Conservation (phyloP, 2,888 invertebrate species). For the Horisme vitalbata region DNA sequence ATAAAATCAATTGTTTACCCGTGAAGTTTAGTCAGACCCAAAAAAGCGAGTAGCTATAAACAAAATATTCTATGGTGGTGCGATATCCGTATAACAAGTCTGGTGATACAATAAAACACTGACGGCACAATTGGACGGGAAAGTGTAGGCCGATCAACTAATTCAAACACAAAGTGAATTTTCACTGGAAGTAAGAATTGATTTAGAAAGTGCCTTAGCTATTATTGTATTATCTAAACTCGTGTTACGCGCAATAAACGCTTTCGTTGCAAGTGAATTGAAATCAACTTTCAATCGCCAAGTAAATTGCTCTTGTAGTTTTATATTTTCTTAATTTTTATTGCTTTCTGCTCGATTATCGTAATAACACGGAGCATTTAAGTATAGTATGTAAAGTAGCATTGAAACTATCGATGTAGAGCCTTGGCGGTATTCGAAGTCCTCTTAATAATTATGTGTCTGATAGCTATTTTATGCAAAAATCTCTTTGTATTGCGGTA, state of each 20-base stretch:
- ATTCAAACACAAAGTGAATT: constrained; percentile 45
- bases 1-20: no score
- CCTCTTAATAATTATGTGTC: constrained; percentile 48
- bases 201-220: constrained; percentile 62
- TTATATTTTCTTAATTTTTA: constrained; percentile 38
- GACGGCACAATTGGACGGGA: constrained; percentile 39
- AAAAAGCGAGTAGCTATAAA: no score
- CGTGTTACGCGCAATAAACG: constrained; percentile 60
- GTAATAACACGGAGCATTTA: neutral
- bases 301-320: constrained; percentile 45
- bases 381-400: constrained; percentile 1
- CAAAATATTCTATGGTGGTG: no score
- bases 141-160: constrained; percentile 40
- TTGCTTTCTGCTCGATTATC: constrained; percentile 13
- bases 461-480: constrained; percentile 68
- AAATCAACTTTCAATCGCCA: constrained; percentile 61
- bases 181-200: constrained; percentile 53
- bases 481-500: constrained; percentile 56
- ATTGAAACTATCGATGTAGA: constrained; percentile 11
- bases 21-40: no score
- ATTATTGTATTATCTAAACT: constrained; percentile 57
- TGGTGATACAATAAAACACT: constrained; percentile 32
- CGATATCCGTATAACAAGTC: no score
- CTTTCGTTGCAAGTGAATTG: constrained; percentile 64
- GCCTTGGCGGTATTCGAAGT: constrained; percentile 21